Base-by-base conservation (phyloP, 2,113 vertebrate species). In the Oncorhynchus nerka region DNA sequence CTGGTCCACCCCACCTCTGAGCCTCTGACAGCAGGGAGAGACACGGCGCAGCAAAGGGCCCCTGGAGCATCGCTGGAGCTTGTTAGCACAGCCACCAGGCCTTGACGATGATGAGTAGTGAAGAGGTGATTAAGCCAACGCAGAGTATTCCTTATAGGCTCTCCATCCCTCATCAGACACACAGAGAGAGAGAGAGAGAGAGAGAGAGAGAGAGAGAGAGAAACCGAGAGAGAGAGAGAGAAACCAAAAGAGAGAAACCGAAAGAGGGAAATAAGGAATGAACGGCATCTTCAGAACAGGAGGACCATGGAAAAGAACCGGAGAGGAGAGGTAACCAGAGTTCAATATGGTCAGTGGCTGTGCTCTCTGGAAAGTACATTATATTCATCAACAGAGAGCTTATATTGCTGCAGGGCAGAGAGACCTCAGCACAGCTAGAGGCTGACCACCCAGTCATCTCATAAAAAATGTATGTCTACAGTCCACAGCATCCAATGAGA, bases 101-200 rank as follows among this genome's bases (percentile, higher is more conserved):
- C 84, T 88, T 87, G 88, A 92, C 77, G 83, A 89, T 89, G 86
- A 90, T 87, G 89, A 84, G 66, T 86, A 84, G 79, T 89, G 86
- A 91, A 87, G 84, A 87, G 84, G 83, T 89, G 87, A 89, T 92
- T 89, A 89, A 89, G 85, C 71, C 82, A 75, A 84, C 75, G 84
- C 70, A 39, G 55, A 84, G 81, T 45, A 78, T 84, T 77, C 76
- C 73, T 84, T 61, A 65, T 71, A 84, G 79, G 83, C 83, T 84
- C 85, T 73, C 81, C 75, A 85, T 78, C 86, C 77, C 77, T 83
- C 67, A 73, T 24, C 77, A 84, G 84, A 77, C 77, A 64, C 75
- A 80, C 70, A 85, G 68, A 78, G 76, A 79, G 70, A 75, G 74
- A 85, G 79, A 76, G 9, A 83, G 67, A 78, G 66, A 24, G 22